phyloP scores from a whole-genome alignment of 1,140 invertebrate species.

The Chymomyza costata region DNA sequence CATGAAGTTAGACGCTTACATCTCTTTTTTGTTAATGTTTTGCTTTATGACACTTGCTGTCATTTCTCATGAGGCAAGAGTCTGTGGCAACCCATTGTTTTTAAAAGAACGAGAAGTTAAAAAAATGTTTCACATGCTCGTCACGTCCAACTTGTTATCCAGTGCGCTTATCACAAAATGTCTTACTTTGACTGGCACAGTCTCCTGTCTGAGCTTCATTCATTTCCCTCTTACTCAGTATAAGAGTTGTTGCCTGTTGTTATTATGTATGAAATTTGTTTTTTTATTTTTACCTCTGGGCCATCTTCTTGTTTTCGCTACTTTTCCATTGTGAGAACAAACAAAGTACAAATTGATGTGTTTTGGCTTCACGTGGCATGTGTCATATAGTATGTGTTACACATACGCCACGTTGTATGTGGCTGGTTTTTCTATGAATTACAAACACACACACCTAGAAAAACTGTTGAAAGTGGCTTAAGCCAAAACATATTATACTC shows the following conservation, averaged over 20 bases:
- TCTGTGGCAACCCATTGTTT: slow-evolving; percentile 43
- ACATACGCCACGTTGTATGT: slow-evolving; percentile 26
- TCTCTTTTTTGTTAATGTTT: slow-evolving; percentile 36
- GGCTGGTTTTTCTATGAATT: slow-evolving; percentile 9
- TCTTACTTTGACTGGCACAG: slow-evolving; percentile 47
- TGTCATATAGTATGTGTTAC: slow-evolving; percentile 49
- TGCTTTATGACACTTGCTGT: slow-evolving; percentile 48
- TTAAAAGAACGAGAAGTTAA: too few species aligned
- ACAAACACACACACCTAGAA: not conserved
- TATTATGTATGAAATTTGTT: slow-evolving; percentile 40
- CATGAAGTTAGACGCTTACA: too few species aligned
- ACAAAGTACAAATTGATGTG: slow-evolving; percentile 52
- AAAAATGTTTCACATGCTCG: slow-evolving; percentile 38
- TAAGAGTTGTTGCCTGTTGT: slow-evolving; percentile 32
- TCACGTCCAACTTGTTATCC: slow-evolving; percentile 54
- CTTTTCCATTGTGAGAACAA: too few species aligned
- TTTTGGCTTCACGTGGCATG: slow-evolving; percentile 48
- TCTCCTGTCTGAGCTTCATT: slow-evolving; percentile 13
- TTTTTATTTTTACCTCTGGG: slow-evolving; percentile 12
- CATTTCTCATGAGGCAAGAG: slow-evolving; percentile 10
- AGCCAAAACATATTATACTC: too few species aligned
- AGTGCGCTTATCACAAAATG: slow-evolving; percentile 52
- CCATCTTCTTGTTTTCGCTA: too few species aligned
- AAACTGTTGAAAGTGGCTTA: too few species aligned
- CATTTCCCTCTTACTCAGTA: not conserved